Base-by-base conservation (phyloP, 2,888 invertebrate genomes). In the Mimumesa dahlbomi region DNA sequence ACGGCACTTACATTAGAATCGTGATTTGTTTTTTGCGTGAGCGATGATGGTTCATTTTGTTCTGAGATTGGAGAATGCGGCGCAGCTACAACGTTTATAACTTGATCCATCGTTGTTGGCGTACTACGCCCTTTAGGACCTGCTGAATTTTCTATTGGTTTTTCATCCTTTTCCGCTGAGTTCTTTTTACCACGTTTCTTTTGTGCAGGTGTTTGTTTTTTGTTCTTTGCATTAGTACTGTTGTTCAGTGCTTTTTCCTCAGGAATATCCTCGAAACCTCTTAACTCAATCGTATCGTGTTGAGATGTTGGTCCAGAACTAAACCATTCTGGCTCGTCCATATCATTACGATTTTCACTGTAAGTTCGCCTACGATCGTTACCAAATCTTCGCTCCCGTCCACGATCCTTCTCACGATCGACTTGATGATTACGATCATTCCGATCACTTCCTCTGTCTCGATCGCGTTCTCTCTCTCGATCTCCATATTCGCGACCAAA, bases 261-360 rank as follows among this genome's bases (percentile, higher is more conserved):
- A 0, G 93, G 93, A 73, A 87, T 84, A 67, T 95, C 96, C 82
- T 98, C 97, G 90, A 98, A 98, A 14, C 98, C 98, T 48, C 95
- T 94, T 81, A 98, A 91, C 89, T 98, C 98, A 82, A 98, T 98
- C 34, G 96, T 97, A 84, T 98, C 98, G 85, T 94, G 91, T 87
- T 97, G 96, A 69, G 97, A 97, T 69, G 95, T 95, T 45, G 98
- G 98, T 43, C 97, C 98, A 67, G 94, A 94, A 83, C 95, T 95
- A 86, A 94, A 95, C 93, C 98, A 97, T 90, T 97, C 97, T 2
- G 97, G 97, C 88, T 97, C 96, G 79, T 95, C 96, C 80, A 93
- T 93, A 66, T 92, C 93, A 21, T 11, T 54, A 80, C 92, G 92
- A 85, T 81, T 84, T 13, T 91, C 92, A 61, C 84, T 88, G 49